These are phyloP conservation scores for Micromesistius poutassou DNA, from an alignment of 2,797 vertebrate genomes.

Conservation along the genomic window DNA sequence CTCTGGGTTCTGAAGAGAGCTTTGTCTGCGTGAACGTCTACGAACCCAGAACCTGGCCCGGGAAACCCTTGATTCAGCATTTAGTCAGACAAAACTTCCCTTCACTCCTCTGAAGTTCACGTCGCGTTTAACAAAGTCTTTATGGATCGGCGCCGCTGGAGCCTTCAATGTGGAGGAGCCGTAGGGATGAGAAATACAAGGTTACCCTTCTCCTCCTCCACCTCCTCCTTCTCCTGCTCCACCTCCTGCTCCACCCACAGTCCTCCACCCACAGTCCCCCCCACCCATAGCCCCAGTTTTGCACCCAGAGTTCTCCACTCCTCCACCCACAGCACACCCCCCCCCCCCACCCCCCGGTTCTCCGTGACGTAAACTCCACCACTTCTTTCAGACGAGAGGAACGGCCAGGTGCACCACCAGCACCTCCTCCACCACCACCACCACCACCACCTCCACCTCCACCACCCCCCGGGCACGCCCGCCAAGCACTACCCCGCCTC, in stretches of 20 bases:
- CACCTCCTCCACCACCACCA: constrained; percentile 79
- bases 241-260: constrained; percentile 95
- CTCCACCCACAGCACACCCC: constrained; percentile 56
- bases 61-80: too few relatives aligned
- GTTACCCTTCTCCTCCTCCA: not conserved
- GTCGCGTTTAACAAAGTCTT: not conserved
- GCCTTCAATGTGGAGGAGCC: not conserved
- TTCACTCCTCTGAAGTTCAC: not conserved
- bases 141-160: not conserved
- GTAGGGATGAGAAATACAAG: not conserved
- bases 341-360: constrained; percentile 28
- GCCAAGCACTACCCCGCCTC: constrained; percentile 78
- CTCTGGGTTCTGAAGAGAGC: too few relatives aligned
- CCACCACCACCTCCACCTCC: constrained; percentile 72
- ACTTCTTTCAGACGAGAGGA: constrained; percentile 99
- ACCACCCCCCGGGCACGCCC: constrained; percentile 83
- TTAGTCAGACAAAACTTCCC: too few relatives aligned
- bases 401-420: constrained; percentile 90
- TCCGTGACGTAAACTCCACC: constrained; percentile 97
- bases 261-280: constrained; percentile 68
- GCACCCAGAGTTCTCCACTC: constrained; percentile 34
- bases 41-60: too few relatives aligned
- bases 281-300: too few relatives aligned
- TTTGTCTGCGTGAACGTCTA: too few relatives aligned
- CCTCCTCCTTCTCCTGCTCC: too few relatives aligned